Conservation (phyloP, 2,113 vertebrate genomes). For the Oceanodroma tethys region DNA sequence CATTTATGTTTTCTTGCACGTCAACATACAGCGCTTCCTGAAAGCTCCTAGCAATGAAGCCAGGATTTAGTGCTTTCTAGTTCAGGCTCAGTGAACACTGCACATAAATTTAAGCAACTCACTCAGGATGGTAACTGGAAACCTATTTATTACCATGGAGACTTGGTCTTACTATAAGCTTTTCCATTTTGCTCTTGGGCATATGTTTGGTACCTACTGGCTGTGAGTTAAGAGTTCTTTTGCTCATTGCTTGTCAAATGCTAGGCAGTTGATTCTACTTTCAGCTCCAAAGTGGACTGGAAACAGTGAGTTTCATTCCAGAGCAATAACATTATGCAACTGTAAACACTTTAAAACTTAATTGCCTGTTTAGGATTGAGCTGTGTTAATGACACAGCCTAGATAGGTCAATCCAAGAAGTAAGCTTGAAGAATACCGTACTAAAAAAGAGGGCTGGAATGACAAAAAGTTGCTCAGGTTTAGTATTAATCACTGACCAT, state of each 20-base stretch:
- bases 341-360: slow-evolving; percentile 23
- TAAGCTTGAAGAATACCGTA: background rate
- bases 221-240: background rate
- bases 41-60: background rate
- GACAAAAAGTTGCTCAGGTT: background rate
- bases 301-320: background rate
- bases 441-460: background rate
- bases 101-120: background rate
- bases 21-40: background rate
- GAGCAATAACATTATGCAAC: slow-evolving; percentile 39
- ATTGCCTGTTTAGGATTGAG: slow-evolving; percentile 33
- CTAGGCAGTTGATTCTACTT: background rate
- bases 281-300: background rate
- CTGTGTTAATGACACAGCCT: background rate
- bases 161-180: background rate
- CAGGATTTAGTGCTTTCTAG: background rate
- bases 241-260: background rate
- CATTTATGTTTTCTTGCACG: background rate
- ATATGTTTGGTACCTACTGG: background rate
- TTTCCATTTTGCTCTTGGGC: background rate
- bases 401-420: background rate
- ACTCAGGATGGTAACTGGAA: background rate
- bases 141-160: background rate
- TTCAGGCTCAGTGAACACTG: background rate
- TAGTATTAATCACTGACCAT: background rate